phyloP scores from a whole-genome alignment of 2,888 invertebrate species.

The Cyrtodaria siliqua region DNA sequence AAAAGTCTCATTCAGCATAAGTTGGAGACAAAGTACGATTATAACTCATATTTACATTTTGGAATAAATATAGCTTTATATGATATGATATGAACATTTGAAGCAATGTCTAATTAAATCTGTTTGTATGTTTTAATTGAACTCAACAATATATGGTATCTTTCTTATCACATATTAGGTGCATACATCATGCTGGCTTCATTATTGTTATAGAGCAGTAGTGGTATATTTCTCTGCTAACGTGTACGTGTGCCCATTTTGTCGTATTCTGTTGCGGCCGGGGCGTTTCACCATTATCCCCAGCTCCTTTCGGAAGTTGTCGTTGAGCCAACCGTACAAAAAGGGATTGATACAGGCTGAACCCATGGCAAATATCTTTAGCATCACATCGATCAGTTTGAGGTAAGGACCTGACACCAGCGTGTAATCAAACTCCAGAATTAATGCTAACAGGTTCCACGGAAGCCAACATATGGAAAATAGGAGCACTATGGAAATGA shows the following conservation, averaged over 20 bases:
- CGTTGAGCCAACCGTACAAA: slow-evolving; percentile 85
- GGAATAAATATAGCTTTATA: too few species aligned
- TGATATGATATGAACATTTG: too few species aligned
- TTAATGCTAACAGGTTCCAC: slow-evolving; percentile 81
- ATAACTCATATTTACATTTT: too few species aligned
- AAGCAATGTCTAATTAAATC: too few species aligned
- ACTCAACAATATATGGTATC: too few species aligned
- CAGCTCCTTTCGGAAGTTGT: slow-evolving; percentile 84
- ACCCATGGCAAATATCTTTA: slow-evolving; percentile 84
- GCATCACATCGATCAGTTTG: slow-evolving; percentile 79
- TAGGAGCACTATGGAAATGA: slow-evolving; percentile 81
- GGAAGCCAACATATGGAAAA: slow-evolving; percentile 85
- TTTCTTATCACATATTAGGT: too few species aligned
- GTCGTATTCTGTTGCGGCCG: slow-evolving; percentile 58
- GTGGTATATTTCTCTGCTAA: slow-evolving; percentile 50
- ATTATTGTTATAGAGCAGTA: slow-evolving; percentile 26
- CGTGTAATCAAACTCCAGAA: slow-evolving; percentile 76
- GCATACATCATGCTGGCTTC: too few species aligned
- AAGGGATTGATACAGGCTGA: slow-evolving; percentile 85
- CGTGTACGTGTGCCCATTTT: slow-evolving; percentile 64
- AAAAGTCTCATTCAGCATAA: too few species aligned
- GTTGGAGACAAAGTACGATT: too few species aligned
- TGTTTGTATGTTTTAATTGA: too few species aligned
- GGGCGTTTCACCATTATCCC: slow-evolving; percentile 66
- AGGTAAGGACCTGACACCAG: slow-evolving; percentile 76